Conservation (phyloP, 2,888 invertebrate genomes). For the Acanthosepion lycidas region DNA sequence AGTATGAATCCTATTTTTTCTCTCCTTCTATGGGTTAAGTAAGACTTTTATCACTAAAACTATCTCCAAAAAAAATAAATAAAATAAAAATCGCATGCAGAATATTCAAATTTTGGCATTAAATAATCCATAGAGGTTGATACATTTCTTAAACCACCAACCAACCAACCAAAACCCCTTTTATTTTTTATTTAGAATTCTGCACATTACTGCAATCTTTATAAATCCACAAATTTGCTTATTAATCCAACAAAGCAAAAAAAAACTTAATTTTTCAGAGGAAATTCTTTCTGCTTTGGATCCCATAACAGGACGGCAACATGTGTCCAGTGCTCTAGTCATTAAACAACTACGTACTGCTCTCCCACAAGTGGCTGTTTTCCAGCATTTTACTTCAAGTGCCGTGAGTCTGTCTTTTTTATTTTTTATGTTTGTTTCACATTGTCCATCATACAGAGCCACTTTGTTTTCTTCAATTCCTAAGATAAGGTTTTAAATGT, state of each 20-base stretch:
- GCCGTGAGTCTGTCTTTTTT: conserved; percentile 58
- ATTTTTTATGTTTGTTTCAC: not conserved
- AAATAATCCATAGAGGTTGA: not conserved
- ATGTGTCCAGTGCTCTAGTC: conserved; percentile 71
- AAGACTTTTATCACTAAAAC: no score
- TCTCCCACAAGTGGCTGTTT: conserved; percentile 70
- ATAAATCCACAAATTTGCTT: not conserved
- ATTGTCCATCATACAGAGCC: not conserved
- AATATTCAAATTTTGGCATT: no score
- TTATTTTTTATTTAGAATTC: no score
- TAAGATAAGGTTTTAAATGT: not conserved
- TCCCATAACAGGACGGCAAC: conserved; percentile 71
- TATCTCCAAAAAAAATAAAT: no score
- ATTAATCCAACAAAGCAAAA: not conserved
- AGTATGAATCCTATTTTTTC: no score
- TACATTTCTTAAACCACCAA: no score
- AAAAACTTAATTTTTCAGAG: conserved; percentile 57
- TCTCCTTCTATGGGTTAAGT: no score
- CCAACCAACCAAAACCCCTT: no score
- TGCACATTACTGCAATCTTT: not conserved
- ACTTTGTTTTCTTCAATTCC: not conserved
- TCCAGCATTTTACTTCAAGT: conserved; percentile 70
- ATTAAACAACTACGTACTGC: conserved; percentile 70
- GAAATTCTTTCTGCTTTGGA: conserved; percentile 70
- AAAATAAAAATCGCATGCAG: no score